A percentile compares a stretch with the other conserved stretches of the same genome.
Conservation (phyloP, 2,113 vertebrate species). For the Peromyscus californicus region DNA sequence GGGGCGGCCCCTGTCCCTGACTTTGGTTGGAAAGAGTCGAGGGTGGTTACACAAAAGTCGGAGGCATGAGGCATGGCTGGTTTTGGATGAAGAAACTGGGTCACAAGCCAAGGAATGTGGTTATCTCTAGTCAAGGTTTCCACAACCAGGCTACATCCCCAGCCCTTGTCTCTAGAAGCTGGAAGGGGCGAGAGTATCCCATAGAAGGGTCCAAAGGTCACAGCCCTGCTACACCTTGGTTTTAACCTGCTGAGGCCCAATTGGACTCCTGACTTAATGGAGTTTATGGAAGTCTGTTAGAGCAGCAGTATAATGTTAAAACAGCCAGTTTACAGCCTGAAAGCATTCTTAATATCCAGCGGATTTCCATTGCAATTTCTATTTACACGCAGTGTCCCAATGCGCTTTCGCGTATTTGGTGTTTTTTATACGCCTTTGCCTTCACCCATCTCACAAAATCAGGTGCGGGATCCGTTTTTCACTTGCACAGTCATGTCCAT, state of each 20-base stretch:
- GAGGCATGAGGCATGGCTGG: neutral
- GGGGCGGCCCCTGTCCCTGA: no score
- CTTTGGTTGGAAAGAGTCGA: no score
- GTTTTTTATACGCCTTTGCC: neutral
- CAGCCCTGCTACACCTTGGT: neutral
- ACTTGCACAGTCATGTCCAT: neutral
- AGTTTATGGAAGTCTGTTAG: neutral
- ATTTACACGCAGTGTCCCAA: neutral
- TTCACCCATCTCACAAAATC: neutral
- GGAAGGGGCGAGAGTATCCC: neutral
- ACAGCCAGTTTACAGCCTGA: neutral
- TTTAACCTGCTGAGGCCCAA: neutral
- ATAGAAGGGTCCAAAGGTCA: neutral
- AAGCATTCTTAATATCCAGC: neutral
- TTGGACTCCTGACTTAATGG: neutral
- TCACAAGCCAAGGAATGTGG: slow-evolving; percentile 25
- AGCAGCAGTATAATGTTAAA: neutral
- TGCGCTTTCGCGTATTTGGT: neutral
- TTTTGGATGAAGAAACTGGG: slow-evolving; percentile 23
- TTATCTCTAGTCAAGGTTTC: neutral
- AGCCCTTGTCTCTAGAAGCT: neutral
- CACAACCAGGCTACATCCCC: neutral
- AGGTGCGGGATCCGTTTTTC: neutral
- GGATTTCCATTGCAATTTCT: neutral
- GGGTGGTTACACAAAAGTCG: neutral